Base-by-base conservation (phyloP, 2,888 invertebrate species). In the Clivina fossor region DNA sequence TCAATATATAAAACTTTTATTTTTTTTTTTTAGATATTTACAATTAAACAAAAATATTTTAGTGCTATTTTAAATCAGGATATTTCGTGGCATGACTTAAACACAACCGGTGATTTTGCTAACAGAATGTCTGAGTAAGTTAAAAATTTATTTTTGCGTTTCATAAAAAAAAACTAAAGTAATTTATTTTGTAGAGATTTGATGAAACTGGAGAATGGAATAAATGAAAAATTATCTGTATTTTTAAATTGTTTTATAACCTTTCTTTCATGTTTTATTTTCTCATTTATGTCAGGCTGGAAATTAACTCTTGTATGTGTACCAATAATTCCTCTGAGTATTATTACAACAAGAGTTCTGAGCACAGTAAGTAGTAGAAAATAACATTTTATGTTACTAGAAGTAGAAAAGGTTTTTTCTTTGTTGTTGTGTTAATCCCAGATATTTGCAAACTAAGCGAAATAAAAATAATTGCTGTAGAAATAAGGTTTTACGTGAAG, bases 221-320 rank as follows among this genome's bases (percentile, higher is more conserved):
- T 91, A 32, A 91, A 90, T 0, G 92, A 92, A 69, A 92, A 92
- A 69, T 76, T 90, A 24, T 82, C 84, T 0, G 84, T 86, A 60
- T 87, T 90, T 64, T 68, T 86, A 3, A 86, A 85, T 69, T 87
- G 83, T 68, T 77, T 87, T 61, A 74, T 84, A 0, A 79, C 84
- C 0, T 88, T 88, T 66, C 53, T 88, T 7, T 80, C 85, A 13
- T 83, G 85, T 1, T 69, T 91, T n/a, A 74, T 82, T 2, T 78
- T 89, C 69, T 89, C 89, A 0, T 80, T 92, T 48, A 68, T 80
- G 2, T 84, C 84, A 66, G 91, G 92, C 4, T 93, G 92, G 92
- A 81, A 90, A 68, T 71, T 93, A 32, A 85, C 91, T 0, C 73
- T 92, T 7, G 82, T 92, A 1, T 88, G 88, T 60, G 72, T 90